Percentiles rank a stretch among this genome's conserved stretches.
phyloP scores from a whole-genome alignment of 1,140 invertebrate species.

The Aethina tumida region DNA sequence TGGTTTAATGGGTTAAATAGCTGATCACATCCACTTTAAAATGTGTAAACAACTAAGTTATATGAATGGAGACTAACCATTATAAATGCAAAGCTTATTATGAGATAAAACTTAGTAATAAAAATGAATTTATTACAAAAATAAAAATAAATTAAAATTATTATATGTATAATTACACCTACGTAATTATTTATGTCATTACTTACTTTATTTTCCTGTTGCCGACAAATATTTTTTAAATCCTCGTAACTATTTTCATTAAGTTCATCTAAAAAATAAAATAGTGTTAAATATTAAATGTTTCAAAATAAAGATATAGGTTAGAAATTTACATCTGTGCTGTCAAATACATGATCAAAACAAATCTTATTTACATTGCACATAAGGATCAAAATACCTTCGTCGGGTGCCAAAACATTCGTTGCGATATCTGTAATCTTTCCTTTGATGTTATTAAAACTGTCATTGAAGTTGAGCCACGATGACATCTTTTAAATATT shows the following conservation, averaged over 20 bases:
- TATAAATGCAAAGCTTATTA: neutral
- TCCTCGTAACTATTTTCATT: slow-evolving; percentile 5
- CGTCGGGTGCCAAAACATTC: slow-evolving; percentile 55
- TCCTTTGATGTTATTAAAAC: slow-evolving; percentile 61
- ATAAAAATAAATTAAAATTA: neutral
- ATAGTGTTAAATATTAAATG: neutral
- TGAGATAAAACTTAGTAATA: too few relatives aligned
- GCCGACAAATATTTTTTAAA: slow-evolving; percentile 7
- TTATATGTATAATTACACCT: neutral
- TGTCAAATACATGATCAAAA: too few relatives aligned
- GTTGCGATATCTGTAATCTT: slow-evolving; percentile 66
- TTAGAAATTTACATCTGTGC: slow-evolving; percentile 10
- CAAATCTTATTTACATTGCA: slow-evolving; percentile 1
- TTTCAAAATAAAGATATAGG: slow-evolving; percentile 6
- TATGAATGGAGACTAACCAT: slow-evolving; percentile 1
- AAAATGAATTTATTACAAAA: slow-evolving; percentile 4
- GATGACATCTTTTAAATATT: slow-evolving; percentile 31
- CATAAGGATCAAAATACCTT: slow-evolving; percentile 31
- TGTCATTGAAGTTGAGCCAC: slow-evolving; percentile 65
- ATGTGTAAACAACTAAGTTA: neutral
- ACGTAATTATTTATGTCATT: too few relatives aligned
- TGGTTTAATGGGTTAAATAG: neutral
- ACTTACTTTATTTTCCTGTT: slow-evolving; percentile 12
- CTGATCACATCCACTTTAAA: neutral
- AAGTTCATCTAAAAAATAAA: slow-evolving; percentile 8